Percentiles rank a stretch among this genome's conserved stretches.
These are phyloP conservation scores for Hyles vespertilio DNA, from an alignment of 1,140 invertebrate species.

Conservation along the genomic window DNA sequence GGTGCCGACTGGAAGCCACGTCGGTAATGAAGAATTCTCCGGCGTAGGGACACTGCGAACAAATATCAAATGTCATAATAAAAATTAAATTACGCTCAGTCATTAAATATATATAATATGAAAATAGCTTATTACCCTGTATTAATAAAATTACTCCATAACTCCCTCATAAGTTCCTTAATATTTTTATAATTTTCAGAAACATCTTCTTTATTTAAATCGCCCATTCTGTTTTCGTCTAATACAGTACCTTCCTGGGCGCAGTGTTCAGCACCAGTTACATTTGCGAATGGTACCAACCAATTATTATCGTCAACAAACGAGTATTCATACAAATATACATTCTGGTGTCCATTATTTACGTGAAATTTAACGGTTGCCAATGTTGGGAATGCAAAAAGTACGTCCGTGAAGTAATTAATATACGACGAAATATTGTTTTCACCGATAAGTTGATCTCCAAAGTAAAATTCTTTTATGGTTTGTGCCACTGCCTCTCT, in stretches of 20 bases:
- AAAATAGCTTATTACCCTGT: conserved; percentile 9
- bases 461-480: no score
- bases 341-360: conserved; percentile 17
- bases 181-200: conserved; percentile 2
- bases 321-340: conserved; percentile 31
- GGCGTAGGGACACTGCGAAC: conserved; percentile 37
- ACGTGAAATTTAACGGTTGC: conserved; percentile 15
- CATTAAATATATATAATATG: background rate
- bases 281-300: conserved; percentile 9
- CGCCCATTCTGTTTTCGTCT: conserved; percentile 1
- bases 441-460: no score
- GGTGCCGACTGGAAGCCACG: conserved; percentile 27
- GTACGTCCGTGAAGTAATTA: no score
- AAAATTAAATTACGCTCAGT: background rate
- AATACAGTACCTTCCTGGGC: conserved; percentile 16
- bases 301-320: conserved; percentile 14
- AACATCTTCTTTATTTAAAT: background rate
- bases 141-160: conserved; percentile 11
- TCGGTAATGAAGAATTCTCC: conserved; percentile 20
- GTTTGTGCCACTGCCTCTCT: no score
- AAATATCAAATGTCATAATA: background rate
- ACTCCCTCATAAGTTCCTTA: conserved; percentile 5
- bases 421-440: no score
- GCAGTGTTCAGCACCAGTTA: conserved; percentile 17
- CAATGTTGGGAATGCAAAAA: conserved; percentile 10